Evolutionary conservation across 2,797 vertebrate genomes (phyloP).

Genomic region (Pampus argenteus): DNA sequence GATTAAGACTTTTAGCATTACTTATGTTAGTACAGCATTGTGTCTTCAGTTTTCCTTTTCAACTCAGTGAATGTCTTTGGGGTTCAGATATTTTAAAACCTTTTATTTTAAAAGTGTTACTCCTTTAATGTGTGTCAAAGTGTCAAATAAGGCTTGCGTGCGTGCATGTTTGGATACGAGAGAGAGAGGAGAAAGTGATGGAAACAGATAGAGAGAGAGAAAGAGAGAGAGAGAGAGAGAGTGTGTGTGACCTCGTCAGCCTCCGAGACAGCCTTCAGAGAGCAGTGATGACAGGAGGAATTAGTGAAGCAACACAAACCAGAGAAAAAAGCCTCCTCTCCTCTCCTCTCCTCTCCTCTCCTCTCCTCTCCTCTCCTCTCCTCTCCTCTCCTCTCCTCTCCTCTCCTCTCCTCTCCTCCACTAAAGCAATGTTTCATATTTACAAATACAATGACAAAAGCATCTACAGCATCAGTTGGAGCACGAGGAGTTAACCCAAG

Average conservation of each 20-base stretch:
- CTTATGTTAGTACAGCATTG: neutral
- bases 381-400: constrained; percentile 4
- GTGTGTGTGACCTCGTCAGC: constrained; percentile 64
- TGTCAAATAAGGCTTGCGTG: constrained; percentile 38
- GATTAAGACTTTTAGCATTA: neutral
- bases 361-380: constrained; percentile 3
- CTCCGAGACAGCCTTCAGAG: constrained; percentile 68
- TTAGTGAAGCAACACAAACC: constrained; percentile 72
- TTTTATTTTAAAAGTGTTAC: constrained; percentile 32
- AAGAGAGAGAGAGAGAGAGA: neutral
- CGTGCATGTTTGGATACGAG: constrained; percentile 19
- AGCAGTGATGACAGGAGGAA: constrained; percentile 71
- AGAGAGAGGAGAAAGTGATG: constrained; percentile 34
- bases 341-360: constrained; percentile 8
- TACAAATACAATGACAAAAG: neutral
- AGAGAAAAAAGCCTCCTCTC: constrained; percentile 52
- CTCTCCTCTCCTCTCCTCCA: constrained; percentile 13
- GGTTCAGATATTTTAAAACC: constrained; percentile 38
- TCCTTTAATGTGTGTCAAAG: constrained; percentile 53
- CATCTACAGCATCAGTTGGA: constrained; percentile 35
- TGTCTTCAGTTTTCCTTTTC: constrained; percentile 13
- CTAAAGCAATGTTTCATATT: constrained; percentile 10
- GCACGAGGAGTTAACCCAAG: constrained; percentile 57
- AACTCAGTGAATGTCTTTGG: constrained; percentile 10
- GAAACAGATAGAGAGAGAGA: constrained; percentile 36